Percentiles rank a stretch among this genome's conserved stretches.
These are phyloP conservation scores for Callithrix jacchus DNA, from an alignment of 2,113 vertebrate genomes.

Conservation along the genomic window DNA sequence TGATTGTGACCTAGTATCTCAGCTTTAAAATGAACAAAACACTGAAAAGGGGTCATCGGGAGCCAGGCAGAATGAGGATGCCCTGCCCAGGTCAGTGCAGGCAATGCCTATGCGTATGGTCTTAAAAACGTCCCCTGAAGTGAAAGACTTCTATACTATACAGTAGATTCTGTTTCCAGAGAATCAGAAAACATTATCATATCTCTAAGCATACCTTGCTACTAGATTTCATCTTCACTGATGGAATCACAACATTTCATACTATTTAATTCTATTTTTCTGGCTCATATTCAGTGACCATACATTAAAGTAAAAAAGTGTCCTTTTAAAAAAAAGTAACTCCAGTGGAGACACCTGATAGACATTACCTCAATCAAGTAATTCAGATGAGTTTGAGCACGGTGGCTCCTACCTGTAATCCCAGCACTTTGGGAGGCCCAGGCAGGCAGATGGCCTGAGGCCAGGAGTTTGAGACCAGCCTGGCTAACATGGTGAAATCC, in stretches of 20 bases:
- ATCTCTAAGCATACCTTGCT: background rate
- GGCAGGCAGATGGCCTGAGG: no score
- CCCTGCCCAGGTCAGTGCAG: background rate
- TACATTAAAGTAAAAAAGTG: background rate
- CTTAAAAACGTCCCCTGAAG: background rate
- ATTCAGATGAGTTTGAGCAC: accelerated
- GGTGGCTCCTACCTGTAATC: background rate
- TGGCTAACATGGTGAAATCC: no score
- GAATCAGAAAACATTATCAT: background rate
- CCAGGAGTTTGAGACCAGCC: no score
- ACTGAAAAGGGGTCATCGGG: background rate
- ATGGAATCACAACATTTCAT: background rate
- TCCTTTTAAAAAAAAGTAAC: background rate
- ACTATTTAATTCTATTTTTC: background rate
- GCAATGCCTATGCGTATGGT: accelerated
- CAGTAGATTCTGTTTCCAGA: background rate
- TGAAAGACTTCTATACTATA: background rate
- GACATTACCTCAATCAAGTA: background rate
- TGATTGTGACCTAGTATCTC: background rate
- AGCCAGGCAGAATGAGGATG: background rate
- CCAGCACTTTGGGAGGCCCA: no score
- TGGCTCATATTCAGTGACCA: background rate
- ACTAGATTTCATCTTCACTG: background rate
- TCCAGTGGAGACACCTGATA: background rate
- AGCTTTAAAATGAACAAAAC: background rate